These are phyloP conservation scores for Rhynchotus rufescens DNA, from an alignment of 2,797 vertebrate species.

Conservation along the genomic window DNA sequence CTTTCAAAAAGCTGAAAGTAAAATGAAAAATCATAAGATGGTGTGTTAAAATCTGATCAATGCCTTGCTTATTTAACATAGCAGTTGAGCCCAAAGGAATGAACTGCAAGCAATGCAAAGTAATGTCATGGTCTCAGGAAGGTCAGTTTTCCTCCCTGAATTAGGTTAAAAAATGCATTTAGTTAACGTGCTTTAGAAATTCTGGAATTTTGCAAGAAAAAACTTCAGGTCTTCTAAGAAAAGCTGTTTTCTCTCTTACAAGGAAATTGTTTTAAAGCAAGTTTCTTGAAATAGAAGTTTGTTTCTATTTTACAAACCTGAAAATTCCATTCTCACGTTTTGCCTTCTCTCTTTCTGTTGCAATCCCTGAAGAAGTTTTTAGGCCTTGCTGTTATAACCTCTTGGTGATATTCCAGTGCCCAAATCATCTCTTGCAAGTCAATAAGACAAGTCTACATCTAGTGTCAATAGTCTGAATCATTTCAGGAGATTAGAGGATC, in stretches of 20 bases:
- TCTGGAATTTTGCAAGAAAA: neutral
- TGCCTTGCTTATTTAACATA: neutral
- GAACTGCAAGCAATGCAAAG: neutral
- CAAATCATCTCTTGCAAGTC: neutral
- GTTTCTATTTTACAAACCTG: neutral
- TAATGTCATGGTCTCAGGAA: neutral
- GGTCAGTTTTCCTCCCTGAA: neutral
- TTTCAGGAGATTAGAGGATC: neutral
- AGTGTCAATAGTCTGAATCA: neutral
- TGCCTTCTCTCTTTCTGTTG: neutral
- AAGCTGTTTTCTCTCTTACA: neutral
- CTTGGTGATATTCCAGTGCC: neutral
- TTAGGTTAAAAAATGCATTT: neutral
- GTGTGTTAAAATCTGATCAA: neutral
- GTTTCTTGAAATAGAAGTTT: neutral
- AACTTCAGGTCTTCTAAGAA: neutral
- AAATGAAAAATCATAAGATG: neutral
- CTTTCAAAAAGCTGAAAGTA: constrained; percentile 45
- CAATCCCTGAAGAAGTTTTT: neutral
- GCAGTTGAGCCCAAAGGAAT: neutral
- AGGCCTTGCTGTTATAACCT: neutral
- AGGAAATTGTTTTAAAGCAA: neutral
- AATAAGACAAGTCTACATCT: neutral
- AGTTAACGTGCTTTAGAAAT: neutral
- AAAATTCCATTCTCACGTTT: neutral